Evolutionary conservation across 2,888 invertebrate species (phyloP).

Genomic region (Ophraella communa): DNA sequence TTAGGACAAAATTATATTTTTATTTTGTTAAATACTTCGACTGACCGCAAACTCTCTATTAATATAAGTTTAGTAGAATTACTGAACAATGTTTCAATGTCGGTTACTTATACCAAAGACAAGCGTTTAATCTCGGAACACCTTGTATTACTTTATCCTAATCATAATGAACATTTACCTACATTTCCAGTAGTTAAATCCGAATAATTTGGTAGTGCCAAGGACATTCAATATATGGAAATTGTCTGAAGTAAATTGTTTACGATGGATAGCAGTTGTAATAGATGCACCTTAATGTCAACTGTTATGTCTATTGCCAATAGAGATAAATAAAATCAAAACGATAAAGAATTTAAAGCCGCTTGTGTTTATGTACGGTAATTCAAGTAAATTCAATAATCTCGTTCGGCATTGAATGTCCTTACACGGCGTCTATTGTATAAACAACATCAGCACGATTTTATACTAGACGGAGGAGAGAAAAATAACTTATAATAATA

Average conservation of each 20-base stretch:
- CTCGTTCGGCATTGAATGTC: slow-evolving; percentile 1
- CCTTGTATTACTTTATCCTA: not conserved
- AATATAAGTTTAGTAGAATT: not conserved
- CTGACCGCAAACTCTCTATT: too few relatives aligned
- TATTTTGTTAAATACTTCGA: too few relatives aligned
- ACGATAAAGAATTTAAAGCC: not conserved
- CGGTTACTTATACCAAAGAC: not conserved
- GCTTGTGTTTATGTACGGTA: not conserved
- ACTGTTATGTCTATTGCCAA: not conserved
- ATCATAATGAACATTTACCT: not conserved
- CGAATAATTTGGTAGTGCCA: not conserved
- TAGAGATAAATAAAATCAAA: not conserved
- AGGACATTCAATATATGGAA: not conserved
- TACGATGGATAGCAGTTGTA: not conserved
- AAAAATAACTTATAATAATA: not conserved
- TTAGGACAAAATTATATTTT: too few relatives aligned
- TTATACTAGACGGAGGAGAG: not conserved
- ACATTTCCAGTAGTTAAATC: not conserved
- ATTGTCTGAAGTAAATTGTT: not conserved
- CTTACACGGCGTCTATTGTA: not conserved
- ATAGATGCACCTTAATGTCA: not conserved
- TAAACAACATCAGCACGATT: slow-evolving; percentile 3
- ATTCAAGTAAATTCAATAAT: slow-evolving; percentile 1
- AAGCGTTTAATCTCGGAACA: not conserved
- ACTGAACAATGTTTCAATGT: not conserved